Base-by-base conservation (phyloP, 2,888 invertebrate genomes). In the Leuctra nigra region DNA sequence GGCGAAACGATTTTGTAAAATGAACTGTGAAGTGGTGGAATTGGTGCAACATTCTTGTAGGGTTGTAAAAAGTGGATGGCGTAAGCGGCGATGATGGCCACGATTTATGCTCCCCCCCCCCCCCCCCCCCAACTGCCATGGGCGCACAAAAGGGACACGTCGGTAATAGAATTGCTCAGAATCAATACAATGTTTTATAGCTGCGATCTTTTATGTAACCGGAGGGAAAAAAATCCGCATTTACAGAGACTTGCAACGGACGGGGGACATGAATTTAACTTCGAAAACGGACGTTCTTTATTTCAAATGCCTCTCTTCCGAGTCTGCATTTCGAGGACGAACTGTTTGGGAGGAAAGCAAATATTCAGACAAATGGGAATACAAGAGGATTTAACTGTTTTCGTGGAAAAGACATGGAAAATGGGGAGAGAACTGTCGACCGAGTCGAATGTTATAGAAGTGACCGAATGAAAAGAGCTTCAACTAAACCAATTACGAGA, bases 101-200 rank as follows among this genome's bases (percentile, higher is more conserved):
- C 44, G 20, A 44, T 44, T 44, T 44, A 23, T 23, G 11, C 1
- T 23, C 6, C 13, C 23, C 23, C 44, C 6, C 23, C 16, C 41
- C 41, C 4, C 41, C 41, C 2, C 41, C 41, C 20, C 16, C 41
- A 11, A 4, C 20, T 6, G 4, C 41, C 16, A 4, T 16, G n/a
- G 23, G 23, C 44, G 22, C 22, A 44, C 44, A 44, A 44, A 44
- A 44, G 44, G 23, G 44, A 44, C 44, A 44, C 22, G 20, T 44
- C 44, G 44, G 44, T 44, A 44, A 44, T 44, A 44, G 44, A 44
- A 44, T 44, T 44, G 44, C 44, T 44, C n/a, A 20, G 23, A 44
- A 44, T 44, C 44, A 44, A 44, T 44, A 44, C 23, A 44, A 44
- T 44, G 44, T 44, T 44, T 44, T 44, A 44, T 44, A 23, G 23